These are phyloP conservation scores for Cisticola juncidis DNA, from an alignment of 2,113 vertebrate genomes.

Conservation along the genomic window DNA sequence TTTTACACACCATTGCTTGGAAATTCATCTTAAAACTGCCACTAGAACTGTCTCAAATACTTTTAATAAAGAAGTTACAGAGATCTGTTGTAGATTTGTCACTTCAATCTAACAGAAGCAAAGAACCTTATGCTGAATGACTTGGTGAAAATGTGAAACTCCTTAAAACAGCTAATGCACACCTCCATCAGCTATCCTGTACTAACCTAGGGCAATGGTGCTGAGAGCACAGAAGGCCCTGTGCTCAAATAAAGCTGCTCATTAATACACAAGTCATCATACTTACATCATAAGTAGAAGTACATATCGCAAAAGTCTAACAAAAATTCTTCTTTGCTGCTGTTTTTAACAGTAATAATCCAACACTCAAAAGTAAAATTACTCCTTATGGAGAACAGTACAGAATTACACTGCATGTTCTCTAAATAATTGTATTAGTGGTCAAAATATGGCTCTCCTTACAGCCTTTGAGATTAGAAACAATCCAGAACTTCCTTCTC, in stretches of 20 bases:
- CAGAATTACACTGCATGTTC: not conserved
- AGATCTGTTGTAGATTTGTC: not conserved
- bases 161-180: not conserved
- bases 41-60: not conserved
- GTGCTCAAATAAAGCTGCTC: not conserved
- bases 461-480: not conserved
- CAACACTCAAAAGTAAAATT: not conserved
- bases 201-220: not conserved
- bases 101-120: not conserved
- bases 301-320: not conserved
- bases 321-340: not conserved
- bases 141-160: not conserved
- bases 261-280: not conserved
- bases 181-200: not conserved
- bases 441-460: not conserved
- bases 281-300: not conserved
- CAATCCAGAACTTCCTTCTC: not conserved
- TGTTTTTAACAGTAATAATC: not conserved
- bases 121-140: not conserved
- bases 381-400: not conserved
- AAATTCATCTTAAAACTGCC: not conserved
- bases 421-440: not conserved
- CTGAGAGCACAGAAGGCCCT: not conserved
- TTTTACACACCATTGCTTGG: not conserved
- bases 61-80: not conserved